Evolutionary conservation across 2,888 invertebrate genomes (phyloP), one percentile per base, ranked within the genome.

Genomic region (Aleiodes leptofemur): DNA sequence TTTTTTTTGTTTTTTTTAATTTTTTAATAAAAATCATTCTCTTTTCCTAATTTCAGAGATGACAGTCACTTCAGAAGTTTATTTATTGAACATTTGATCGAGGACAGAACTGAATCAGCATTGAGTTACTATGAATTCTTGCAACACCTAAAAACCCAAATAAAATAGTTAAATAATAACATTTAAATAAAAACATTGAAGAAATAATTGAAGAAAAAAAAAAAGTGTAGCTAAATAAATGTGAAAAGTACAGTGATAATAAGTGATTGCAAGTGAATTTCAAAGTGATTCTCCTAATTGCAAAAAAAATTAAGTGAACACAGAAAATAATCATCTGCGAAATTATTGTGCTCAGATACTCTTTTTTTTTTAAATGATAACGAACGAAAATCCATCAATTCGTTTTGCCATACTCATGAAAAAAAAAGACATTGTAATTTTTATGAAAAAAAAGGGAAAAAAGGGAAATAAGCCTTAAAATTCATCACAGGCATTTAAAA

Each of bases 51-150:
- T 90, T 91, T 38, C 92, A 98, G 98, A 90, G 98, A 99, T 89
- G 98, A 98, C 90, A 96, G 97, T 82, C 95, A 95, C 73, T 92
- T 94, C 75, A 93, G 96, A 81, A 92, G 93, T 74, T 89, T 94
- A 82, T 98, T 99, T 91, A 94, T 96, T 78, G 96, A 98, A 86
- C 94, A 94, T 84, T 92, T 99, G 85, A 93, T 98, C 66, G 99
- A 99, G 90, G 99, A 99, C 90, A 92, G 98, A 85, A 94, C 96
- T 79, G 99, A 99, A 89, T 95, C 96, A 74, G 95, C 97, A 72
- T 94, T 98, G 91, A 97, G 98, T 82, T 99, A 99, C 91, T 96
- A 97, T 90, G 99, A 99, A 93, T 99, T 99, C 91, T 92, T 99
- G 90, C 98, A 99, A 90, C 97, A 98, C 91, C 92, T 97, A 84